A percentile compares a stretch with the other conserved stretches of the same genome.
Conservation (phyloP, 2,888 invertebrate species). For the Peribatodes rhomboidaria region DNA sequence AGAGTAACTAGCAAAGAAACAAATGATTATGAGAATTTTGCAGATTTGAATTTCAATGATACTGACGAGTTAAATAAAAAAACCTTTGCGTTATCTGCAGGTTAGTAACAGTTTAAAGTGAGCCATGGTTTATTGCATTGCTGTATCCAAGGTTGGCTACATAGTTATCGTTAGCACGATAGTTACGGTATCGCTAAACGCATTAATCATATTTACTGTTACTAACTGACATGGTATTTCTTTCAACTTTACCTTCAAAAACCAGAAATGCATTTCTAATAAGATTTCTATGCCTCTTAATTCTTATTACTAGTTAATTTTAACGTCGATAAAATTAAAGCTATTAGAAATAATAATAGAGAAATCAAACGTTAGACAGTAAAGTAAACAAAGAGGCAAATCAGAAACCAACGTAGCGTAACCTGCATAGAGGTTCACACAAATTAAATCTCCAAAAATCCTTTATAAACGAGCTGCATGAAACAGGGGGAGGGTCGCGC, state of each 20-base stretch:
- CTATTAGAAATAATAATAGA: conserved; percentile 49
- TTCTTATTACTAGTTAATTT: conserved; percentile 1
- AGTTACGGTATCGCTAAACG: conserved; percentile 51
- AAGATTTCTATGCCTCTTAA: conserved; percentile 4
- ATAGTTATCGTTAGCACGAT: conserved; percentile 53
- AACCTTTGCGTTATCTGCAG: conserved; percentile 6
- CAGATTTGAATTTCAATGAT: background rate
- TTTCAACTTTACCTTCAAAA: conserved; percentile 33
- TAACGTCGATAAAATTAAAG: conserved; percentile 34
- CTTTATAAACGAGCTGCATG: conserved; percentile 58
- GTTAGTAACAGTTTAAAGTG: conserved; percentile 41
- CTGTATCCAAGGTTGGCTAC: conserved; percentile 54
- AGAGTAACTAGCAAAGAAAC: background rate
- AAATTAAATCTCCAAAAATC: conserved; percentile 76
- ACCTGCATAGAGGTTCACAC: conserved; percentile 76
- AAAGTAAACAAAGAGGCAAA: conserved; percentile 63
- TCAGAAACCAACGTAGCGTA: conserved; percentile 63
- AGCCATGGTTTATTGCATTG: conserved; percentile 46
- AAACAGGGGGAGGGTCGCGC: conserved; percentile 66
- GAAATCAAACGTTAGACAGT: conserved; percentile 46
- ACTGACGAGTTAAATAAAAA: background rate
- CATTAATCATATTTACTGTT: conserved; percentile 56
- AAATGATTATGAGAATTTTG: background rate
- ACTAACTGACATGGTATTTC: conserved; percentile 35
- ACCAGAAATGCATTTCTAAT: conserved; percentile 5